Base-by-base conservation (phyloP, 1,140 invertebrate genomes). In the Galleria mellonella region DNA sequence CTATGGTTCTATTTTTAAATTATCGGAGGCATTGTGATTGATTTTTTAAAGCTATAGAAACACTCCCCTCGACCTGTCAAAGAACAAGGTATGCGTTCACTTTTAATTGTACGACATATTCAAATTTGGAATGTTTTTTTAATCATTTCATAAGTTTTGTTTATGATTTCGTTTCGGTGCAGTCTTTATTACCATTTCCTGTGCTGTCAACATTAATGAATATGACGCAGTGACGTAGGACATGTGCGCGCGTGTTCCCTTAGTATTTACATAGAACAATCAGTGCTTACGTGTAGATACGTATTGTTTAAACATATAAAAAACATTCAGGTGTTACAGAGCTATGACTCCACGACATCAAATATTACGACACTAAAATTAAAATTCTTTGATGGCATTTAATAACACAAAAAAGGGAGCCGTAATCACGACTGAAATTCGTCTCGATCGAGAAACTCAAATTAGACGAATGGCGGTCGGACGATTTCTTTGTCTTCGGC, bases 401-500 rank as follows among this genome's bases (percentile, higher is more conserved):
- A 64, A 61, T 65, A 58, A 62, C 55, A 71, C 51, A 75, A 82
- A 78, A 79, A 73, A 47, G 39, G 55, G 43, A 50, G 43, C 58
- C 49, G 70, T 65, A 79, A 81, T 83, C 72, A 83, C 59, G 62
- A 51, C 67, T 46, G 57, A 58, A 62, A 67, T 71, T 68, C 67
- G 67, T 67, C 50, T 65, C 77, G 75, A 83, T 83, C 79, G 70
- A 64, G 74, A 62, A 75, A 73, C 73, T 59, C 62, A 70, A 79
- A 79, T 83, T 77, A 79, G 75, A 78, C 63, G 64, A 72, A 77
- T 75, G 71, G 70, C 77, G 72, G 57, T 58, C 62, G 60, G 55
- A 38, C 51, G 74, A 69, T 74, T 74, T 70, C 75, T 84, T 84
- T 82, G 77, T 82, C 77, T 84, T 75, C 68, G 46, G 50, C 67